Evolutionary conservation across 2,797 vertebrate species (phyloP).

Genomic region (Pangasius macronema): DNA sequence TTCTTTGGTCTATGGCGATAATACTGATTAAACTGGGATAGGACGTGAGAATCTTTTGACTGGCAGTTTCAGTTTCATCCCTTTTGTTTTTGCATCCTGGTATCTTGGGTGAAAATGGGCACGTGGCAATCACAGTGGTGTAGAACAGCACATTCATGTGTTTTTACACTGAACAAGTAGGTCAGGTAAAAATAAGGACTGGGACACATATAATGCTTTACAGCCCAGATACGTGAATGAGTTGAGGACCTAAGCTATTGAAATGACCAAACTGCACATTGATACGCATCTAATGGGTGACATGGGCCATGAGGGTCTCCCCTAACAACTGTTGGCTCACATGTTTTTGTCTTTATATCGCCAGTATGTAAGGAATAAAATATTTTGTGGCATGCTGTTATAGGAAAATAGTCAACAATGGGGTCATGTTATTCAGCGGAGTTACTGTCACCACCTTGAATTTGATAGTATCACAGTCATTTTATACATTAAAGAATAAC

Average conservation of each 20-base stretch:
- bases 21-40: neutral
- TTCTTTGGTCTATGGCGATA: neutral
- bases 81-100: neutral
- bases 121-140: neutral
- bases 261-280: neutral
- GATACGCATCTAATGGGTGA: neutral
- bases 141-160: neutral
- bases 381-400: neutral
- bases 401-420: neutral
- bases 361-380: neutral
- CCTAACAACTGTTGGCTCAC: neutral
- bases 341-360: neutral
- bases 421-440: neutral
- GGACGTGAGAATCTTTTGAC: neutral
- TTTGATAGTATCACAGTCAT: neutral
- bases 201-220: neutral
- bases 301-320: neutral
- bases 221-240: neutral
- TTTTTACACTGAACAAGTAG: neutral
- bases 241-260: neutral
- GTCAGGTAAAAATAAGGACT: neutral
- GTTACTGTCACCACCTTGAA: neutral
- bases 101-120: neutral
- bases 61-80: neutral
- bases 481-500: neutral